Evolutionary conservation across 2,888 invertebrate species (phyloP).

Genomic region (Noctua pronuba): DNA sequence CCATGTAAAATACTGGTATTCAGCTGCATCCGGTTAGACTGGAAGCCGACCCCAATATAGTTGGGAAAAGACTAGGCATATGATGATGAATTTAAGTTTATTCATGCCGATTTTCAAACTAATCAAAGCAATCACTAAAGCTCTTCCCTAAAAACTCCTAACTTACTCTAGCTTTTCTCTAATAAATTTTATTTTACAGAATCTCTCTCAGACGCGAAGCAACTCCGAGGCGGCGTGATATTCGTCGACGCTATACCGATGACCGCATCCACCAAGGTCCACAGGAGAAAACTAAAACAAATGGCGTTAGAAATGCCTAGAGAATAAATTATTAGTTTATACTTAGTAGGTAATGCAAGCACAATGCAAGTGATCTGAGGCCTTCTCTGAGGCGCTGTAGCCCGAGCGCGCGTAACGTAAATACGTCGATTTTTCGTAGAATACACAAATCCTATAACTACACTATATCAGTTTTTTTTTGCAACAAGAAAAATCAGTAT

Average conservation of each 20-base stretch:
- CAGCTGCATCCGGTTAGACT: too few relatives aligned
- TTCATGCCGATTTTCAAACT: neutral
- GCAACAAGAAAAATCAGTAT: too few relatives aligned
- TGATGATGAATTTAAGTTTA: too few relatives aligned
- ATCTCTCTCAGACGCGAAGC: conserved; percentile 77
- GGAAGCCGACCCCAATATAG: too few relatives aligned
- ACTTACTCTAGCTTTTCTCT: neutral
- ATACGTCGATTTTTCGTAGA: too few relatives aligned
- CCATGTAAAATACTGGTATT: too few relatives aligned
- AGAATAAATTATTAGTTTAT: conserved; percentile 32
- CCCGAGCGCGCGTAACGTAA: too few relatives aligned
- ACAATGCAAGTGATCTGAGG: conserved; percentile 3
- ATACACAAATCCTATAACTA: too few relatives aligned
- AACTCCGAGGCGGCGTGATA: conserved; percentile 80
- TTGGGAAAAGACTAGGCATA: too few relatives aligned
- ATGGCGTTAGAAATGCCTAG: conserved; percentile 62
- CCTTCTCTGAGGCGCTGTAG: too few relatives aligned
- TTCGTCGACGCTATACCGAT: conserved; percentile 76
- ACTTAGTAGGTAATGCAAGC: neutral
- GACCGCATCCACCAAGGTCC: conserved; percentile 77
- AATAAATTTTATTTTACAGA: conserved; percentile 67
- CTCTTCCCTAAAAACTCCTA: neutral
- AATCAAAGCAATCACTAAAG: neutral
- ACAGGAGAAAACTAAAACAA: conserved; percentile 71
- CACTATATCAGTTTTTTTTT: too few relatives aligned